Base-by-base conservation (phyloP, 1,140 invertebrate species). In the Meteorus sp. region DNA sequence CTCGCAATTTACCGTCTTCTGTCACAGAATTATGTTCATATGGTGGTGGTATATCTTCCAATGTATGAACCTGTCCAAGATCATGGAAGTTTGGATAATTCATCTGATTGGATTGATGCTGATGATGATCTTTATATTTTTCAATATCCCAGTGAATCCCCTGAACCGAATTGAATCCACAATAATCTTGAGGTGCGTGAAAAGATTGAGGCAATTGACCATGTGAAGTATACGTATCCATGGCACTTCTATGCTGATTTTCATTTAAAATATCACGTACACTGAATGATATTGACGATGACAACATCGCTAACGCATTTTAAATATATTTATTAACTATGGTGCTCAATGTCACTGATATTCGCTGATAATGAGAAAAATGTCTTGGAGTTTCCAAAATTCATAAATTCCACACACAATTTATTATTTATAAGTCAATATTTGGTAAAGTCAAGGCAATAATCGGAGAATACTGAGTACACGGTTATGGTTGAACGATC, bases 211-310 rank as follows among this genome's bases (percentile, higher is more conserved):
- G 64, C 11, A 29, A 65, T 47, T 79, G 76, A 6, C 70, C 62
- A 17, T 71, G 68, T 1, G 50, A 13, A 0, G 65, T 58, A 33
- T 76, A 80, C 41, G 75, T 78, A 53, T 79, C 77, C 77, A 80
- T 80, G 6, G 44, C 56, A 2, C 66, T 63, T 0, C 78, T 62
- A 22, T 74, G 71, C 19, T 78, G 77, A 60, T 77, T 73, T 20
- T 72, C 75, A 64, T 66, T 90, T 52, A 90, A 75, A 69, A 90
- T 90, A 62, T 90, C 88, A 61, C 89, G 88, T 60, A 90, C 89
- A 50, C 88, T 89, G 72, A 90, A 90, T 25, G 62, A 54, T n/a
- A 72, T 71, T 35, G 71, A 68, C 19, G 73, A 70, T 0, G 77
- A 66, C 61, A 80, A 66, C 78, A 80, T 80, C 56, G 62, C 72